Base-by-base conservation (phyloP, 1,140 invertebrate genomes). In the Octopus sinensis region DNA sequence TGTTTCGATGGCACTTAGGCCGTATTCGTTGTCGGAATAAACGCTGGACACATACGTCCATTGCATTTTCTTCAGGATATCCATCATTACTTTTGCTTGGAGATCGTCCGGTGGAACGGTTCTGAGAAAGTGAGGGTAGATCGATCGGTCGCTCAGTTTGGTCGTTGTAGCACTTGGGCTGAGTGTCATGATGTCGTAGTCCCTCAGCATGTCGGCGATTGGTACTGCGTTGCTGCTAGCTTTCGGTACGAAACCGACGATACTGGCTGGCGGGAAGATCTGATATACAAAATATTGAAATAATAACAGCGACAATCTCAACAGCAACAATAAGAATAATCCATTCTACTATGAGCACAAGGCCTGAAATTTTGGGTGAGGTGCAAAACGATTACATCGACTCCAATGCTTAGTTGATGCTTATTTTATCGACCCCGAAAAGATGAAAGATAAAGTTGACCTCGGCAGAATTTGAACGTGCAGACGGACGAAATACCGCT, bases 11-110 rank as follows among this genome's bases (percentile, higher is more conserved):
- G 87, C 88, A 51, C 84, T 84, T 87, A 94, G 93, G n/a, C 94
- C 94, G 87, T 95, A 93, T 75, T 93, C 92, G 6, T 92, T 92
- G 83, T 93, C 91, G 4, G 92, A 91, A 86, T 94, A 93, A 7
- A 94, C 92, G 0, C 93, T 93, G 43, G 94, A 94, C 4, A 95
- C 93, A 87, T 96, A 96, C 12, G 94, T 95, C 95, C 95, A 96
- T 30, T 92, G 92, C 79, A 95, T 92, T 13, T 83, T 90, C 86
- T 92, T 91, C 54, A 94, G 91, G 79, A 95, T 93, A 88, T 95
- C 93, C 9, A 93, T 93, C 90, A 95, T 94, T 0, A 94, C 94
- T 82, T 93, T 91, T 0, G 94, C 94, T 88, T 95, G 94, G 85
- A 94, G 93, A 88, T 93, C 94, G 89, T 95, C 94, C 13, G 94